Evolutionary conservation across 1,140 invertebrate genomes (phyloP).

Genomic region (Bombus difficillimus): DNA sequence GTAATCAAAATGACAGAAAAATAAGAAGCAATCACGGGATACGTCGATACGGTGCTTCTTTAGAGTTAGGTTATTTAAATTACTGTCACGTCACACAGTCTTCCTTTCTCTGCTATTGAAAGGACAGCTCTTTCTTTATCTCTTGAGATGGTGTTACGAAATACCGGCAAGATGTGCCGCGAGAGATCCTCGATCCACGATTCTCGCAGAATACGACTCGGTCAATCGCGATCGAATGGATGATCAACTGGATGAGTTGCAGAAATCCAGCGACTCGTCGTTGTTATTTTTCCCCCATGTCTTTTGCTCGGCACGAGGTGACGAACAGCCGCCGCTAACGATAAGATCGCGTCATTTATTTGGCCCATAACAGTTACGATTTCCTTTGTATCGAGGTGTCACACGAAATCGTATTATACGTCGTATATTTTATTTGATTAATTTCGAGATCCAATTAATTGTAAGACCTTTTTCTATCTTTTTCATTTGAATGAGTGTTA

Average conservation of each 20-base stretch:
- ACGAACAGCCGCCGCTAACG: not conserved
- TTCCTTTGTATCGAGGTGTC: not conserved
- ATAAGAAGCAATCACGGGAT: constrained; percentile 12
- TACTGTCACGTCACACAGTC: constrained; percentile 12
- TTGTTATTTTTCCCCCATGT: not conserved
- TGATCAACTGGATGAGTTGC: constrained; percentile 11
- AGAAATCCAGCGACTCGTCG: constrained; percentile 1
- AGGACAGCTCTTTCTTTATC: constrained; percentile 28
- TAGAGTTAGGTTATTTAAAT: constrained; percentile 27
- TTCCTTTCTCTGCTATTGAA: constrained; percentile 27
- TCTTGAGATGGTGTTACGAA: constrained; percentile 20
- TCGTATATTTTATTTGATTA: not conserved
- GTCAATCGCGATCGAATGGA: constrained; percentile 22
- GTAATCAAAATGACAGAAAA: not conserved
- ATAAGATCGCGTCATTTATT: constrained; percentile 1
- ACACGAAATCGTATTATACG: not conserved
- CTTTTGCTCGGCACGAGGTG: not conserved
- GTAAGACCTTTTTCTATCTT: fast-evolving
- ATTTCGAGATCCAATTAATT: not conserved
- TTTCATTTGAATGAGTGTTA: not conserved
- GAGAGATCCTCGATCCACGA: not conserved
- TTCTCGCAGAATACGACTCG: not conserved
- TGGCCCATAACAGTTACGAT: not conserved
- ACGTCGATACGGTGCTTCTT: constrained; percentile 6
- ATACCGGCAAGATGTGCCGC: not conserved